Conservation (phyloP, 2,797 vertebrate species). For the Crax fasciolata region DNA sequence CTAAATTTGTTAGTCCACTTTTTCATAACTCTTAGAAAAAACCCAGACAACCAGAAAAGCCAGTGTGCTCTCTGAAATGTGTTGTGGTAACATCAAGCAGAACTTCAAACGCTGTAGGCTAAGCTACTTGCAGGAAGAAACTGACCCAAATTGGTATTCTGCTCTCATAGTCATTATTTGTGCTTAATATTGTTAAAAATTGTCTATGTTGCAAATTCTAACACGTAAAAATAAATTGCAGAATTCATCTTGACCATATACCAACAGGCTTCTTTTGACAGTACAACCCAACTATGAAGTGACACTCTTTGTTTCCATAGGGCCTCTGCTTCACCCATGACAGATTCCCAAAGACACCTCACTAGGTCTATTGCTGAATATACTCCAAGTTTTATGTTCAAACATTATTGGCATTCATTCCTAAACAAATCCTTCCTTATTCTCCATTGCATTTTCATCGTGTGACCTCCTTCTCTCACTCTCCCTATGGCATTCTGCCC, state of each 20-base stretch:
- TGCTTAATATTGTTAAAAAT: background rate
- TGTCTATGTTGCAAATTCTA: constrained; percentile 2
- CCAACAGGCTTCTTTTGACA: background rate
- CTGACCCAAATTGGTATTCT: background rate
- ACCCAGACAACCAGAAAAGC: background rate
- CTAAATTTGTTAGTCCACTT: background rate
- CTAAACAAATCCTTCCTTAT: background rate
- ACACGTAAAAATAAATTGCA: background rate
- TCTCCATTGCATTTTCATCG: background rate
- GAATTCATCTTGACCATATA: background rate
- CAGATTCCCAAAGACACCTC: background rate
- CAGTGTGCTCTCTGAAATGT: background rate
- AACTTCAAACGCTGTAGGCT: background rate
- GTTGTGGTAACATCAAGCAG: background rate
- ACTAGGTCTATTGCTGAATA: background rate
- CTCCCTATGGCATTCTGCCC: background rate
- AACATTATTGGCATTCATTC: background rate
- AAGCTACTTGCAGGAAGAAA: background rate
- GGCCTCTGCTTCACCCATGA: background rate
- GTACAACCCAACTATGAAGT: rapidly evolving
- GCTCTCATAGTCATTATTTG: background rate
- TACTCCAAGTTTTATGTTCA: background rate
- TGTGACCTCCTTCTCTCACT: background rate
- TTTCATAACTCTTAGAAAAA: background rate
- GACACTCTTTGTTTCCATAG: background rate